Evolutionary conservation across 2,113 vertebrate species (phyloP).

Genomic region (Scatophagus argus): DNA sequence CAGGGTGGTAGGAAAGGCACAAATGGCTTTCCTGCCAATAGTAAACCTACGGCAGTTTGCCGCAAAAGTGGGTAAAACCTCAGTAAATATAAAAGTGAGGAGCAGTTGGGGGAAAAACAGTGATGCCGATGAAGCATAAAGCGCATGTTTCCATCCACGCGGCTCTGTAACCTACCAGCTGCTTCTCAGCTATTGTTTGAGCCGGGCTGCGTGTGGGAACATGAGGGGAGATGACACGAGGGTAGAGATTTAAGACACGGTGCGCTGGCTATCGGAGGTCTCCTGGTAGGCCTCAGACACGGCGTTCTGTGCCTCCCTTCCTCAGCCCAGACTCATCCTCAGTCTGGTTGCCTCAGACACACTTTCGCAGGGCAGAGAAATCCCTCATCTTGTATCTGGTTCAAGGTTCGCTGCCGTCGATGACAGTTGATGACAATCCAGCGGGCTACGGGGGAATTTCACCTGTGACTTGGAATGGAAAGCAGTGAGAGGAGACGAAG

Average conservation of each 20-base stretch:
- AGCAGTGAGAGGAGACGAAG: slow-evolving; percentile 19
- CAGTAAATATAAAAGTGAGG: slow-evolving; percentile 21
- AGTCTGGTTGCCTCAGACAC: slow-evolving; percentile 51
- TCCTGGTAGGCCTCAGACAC: slow-evolving; percentile 74
- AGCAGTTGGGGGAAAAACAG: slow-evolving; percentile 15
- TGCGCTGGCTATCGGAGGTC: slow-evolving; percentile 68
- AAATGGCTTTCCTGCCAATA: not conserved
- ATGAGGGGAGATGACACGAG: slow-evolving; percentile 64
- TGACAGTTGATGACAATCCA: slow-evolving; percentile 83
- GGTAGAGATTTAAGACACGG: slow-evolving; percentile 70
- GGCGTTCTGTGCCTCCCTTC: slow-evolving; percentile 49
- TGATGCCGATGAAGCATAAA: slow-evolving; percentile 55
- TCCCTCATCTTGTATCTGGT: slow-evolving; percentile 83
- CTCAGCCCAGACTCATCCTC: slow-evolving; percentile 55
- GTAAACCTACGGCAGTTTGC: not conserved
- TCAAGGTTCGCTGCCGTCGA: slow-evolving; percentile 83
- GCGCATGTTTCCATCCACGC: slow-evolving; percentile 42
- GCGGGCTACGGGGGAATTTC: slow-evolving; percentile 68
- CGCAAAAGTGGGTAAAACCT: not conserved
- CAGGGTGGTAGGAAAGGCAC: too few relatives aligned
- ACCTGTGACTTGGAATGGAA: slow-evolving; percentile 68
- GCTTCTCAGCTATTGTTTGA: slow-evolving; percentile 46
- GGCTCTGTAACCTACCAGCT: slow-evolving; percentile 46
- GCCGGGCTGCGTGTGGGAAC: slow-evolving; percentile 41
- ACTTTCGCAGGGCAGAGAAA: slow-evolving; percentile 68